phyloP scores from a whole-genome alignment of 2,888 invertebrate genomes.

The Cheilosia pagana region DNA sequence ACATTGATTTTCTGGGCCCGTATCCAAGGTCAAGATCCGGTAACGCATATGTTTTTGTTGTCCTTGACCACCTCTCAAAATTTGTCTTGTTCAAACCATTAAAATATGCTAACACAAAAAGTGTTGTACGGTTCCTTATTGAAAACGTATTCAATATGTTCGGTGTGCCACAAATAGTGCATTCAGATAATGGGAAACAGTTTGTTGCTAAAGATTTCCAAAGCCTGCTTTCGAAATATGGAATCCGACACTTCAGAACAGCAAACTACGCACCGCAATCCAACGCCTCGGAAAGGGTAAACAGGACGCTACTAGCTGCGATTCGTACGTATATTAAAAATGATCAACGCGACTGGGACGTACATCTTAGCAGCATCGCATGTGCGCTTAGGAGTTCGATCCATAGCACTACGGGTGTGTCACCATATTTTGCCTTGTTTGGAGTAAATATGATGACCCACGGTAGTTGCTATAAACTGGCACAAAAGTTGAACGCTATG shows the following conservation, averaged over 20 bases:
- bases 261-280: neutral
- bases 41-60: neutral
- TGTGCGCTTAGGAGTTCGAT: neutral
- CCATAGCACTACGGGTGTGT: no score
- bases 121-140: no score
- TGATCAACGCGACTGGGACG: constrained; percentile 1
- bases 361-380: neutral
- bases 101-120: neutral
- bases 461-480: neutral
- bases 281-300: neutral
- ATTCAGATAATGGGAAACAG: neutral
- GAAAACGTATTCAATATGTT: no score
- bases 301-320: neutral
- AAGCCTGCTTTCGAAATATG: neutral
- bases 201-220: neutral
- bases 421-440: neutral
- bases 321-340: neutral
- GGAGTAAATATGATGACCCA: neutral
- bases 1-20: neutral
- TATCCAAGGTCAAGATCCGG: constrained; percentile 3
- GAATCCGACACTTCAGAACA: neutral
- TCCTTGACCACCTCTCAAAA: neutral
- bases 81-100: neutral
- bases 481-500: neutral
- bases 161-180: no score